These are phyloP conservation scores for Drosophila biarmipes DNA, from an alignment of 1,140 invertebrate genomes.

Conservation along the genomic window DNA sequence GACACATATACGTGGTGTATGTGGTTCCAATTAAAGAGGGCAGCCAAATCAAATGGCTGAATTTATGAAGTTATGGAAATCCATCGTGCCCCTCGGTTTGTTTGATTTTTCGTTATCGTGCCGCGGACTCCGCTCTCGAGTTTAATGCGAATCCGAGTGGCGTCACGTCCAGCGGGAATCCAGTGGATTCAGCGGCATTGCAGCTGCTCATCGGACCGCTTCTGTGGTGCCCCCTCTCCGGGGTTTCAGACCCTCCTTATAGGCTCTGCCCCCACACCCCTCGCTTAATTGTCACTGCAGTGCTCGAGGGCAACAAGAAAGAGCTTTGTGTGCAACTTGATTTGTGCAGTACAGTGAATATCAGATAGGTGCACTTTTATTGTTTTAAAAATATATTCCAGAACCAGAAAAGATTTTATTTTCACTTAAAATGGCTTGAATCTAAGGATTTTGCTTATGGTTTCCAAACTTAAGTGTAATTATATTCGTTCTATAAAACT, in stretches of 20 bases:
- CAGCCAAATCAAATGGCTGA: conserved; percentile 38
- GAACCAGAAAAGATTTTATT: too few species aligned
- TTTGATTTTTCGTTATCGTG: conserved; percentile 70
- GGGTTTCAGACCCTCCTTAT: neutral
- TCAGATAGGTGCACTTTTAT: neutral
- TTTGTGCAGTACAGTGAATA: conserved; percentile 44
- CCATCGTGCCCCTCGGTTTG: conserved; percentile 41
- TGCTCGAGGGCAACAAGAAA: conserved; percentile 29
- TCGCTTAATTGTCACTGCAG: conserved; percentile 59
- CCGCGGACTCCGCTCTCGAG: conserved; percentile 3
- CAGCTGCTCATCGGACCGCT: conserved; percentile 13
- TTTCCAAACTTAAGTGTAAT: too few species aligned
- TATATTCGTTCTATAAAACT: too few species aligned
- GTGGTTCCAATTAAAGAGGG: conserved; percentile 51
- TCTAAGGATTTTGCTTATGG: too few species aligned
- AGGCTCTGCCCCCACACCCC: conserved; percentile 6
- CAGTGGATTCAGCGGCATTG: conserved; percentile 26
- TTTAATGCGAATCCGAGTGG: conserved; percentile 37
- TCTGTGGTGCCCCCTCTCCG: neutral
- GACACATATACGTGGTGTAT: too few species aligned
- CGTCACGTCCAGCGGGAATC: conserved; percentile 34
- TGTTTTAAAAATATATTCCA: too few species aligned
- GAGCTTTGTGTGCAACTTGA: conserved; percentile 51
- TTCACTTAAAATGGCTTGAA: too few species aligned
- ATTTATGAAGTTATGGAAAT: conserved; percentile 75